Evolutionary conservation across 2,888 invertebrate species (phyloP), one percentile per base, ranked within the genome.

Genomic region (Clivina fossor): DNA sequence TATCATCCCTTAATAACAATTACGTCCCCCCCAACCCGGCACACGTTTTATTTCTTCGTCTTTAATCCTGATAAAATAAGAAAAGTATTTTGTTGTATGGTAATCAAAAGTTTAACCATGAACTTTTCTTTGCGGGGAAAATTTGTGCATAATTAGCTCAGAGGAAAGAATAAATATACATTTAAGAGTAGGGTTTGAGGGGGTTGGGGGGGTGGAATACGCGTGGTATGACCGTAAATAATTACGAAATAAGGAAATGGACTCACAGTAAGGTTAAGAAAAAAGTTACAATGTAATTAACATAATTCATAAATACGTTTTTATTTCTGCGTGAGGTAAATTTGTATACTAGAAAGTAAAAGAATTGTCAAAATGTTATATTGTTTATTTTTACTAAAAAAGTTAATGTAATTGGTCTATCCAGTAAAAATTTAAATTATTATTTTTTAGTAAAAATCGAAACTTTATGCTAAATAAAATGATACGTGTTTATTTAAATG

Each of bases 221-320:
- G n/a, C n/a, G n/a, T n/a, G n/a, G n/a, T 9, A 28, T 15, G 15
- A 43, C 19, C 20, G 50, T 50, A 19, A 38, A 38, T 50, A 50
- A 50, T 50, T 50, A 38, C 28, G 26, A 24, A 26, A n/a, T 28
- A 40, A 16, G 8, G 35, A 18, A 8, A 11, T 18, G 35, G 35
- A 11, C 11, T 20, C 47, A 11, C 11, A 3, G 35, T 24, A 18
- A 18, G 38, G 18, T 4, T 11, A 16, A 19, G 19, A 4, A 30
- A 38, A 7, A n/a, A 38, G 18, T 5, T n/a, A 15, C 35, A 33
- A 35, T 18, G 26, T 30, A 40, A 50, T 50, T 50, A 50, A 28
- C 50, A 50, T 50, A 50, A 40, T 50, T 40, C 40, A 30, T 40
- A 50, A 41, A 50, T 30, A 47, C 33, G 30, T 33, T 33, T 47